Evolutionary conservation across 2,113 vertebrate genomes (phyloP).

Genomic region (Syngnathus floridae): DNA sequence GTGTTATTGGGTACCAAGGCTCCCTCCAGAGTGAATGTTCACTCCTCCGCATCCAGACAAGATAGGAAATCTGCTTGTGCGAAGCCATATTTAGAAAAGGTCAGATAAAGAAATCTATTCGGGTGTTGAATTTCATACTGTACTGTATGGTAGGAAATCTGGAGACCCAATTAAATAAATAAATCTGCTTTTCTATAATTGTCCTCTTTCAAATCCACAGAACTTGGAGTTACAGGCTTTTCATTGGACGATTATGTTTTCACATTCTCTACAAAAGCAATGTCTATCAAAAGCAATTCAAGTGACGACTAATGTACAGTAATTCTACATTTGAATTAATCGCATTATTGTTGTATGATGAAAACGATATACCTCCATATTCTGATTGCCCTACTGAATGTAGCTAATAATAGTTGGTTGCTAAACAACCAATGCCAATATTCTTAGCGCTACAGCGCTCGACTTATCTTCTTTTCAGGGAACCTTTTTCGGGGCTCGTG

Average conservation of each 20-base stretch:
- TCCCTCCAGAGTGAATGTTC: background rate
- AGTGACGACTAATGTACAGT: background rate
- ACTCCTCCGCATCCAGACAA: background rate
- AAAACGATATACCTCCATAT: too few relatives aligned
- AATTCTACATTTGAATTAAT: too few relatives aligned
- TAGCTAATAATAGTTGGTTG: background rate
- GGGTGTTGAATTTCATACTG: background rate
- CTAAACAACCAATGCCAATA: background rate
- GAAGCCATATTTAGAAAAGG: background rate
- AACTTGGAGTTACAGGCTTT: background rate
- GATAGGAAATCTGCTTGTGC: background rate
- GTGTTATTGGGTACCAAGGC: background rate
- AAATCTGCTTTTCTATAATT: background rate
- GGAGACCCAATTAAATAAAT: background rate
- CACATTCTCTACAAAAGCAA: background rate
- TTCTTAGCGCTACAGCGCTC: background rate
- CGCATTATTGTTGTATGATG: too few relatives aligned
- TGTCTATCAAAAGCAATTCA: background rate
- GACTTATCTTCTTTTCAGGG: too few relatives aligned
- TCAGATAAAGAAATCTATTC: background rate
- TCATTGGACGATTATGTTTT: background rate
- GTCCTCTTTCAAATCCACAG: background rate
- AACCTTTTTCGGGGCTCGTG: too few relatives aligned
- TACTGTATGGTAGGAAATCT: background rate
- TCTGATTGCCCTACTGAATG: too few relatives aligned